These are phyloP conservation scores for Crossaster papposus DNA, from an alignment of 53 echinoderm and acorn worm genomes.

Conservation along the genomic window DNA sequence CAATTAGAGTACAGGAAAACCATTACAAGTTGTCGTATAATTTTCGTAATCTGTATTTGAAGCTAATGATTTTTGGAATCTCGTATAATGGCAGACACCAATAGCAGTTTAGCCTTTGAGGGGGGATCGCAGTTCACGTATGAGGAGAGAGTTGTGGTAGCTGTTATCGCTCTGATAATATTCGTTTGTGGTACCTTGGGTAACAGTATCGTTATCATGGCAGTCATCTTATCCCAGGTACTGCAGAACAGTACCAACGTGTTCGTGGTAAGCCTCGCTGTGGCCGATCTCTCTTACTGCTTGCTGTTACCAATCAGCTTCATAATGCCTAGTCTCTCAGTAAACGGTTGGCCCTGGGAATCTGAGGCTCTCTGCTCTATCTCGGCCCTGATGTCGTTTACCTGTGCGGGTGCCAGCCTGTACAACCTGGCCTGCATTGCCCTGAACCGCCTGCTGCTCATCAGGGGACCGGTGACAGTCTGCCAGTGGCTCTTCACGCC, in stretches of 20 bases:
- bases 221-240: slow-evolving; percentile 54
- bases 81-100: slow-evolving; percentile 5
- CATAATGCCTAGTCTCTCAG: slow-evolving; percentile 7
- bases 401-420: slow-evolving; percentile 45
- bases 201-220: slow-evolving; percentile 59
- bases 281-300: slow-evolving; percentile 61
- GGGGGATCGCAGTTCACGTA: slow-evolving; percentile 18
- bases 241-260: slow-evolving; percentile 65
- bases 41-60: neutral
- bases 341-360: slow-evolving; percentile 6
- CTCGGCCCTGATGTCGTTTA: slow-evolving; percentile 25
- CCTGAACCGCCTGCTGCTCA: slow-evolving; percentile 42
- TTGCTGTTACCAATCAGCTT: slow-evolving; percentile 38
- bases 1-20: too few species aligned
- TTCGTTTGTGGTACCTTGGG: slow-evolving; percentile 49
- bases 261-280: slow-evolving; percentile 69
- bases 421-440: slow-evolving; percentile 58
- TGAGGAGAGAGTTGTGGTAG: slow-evolving; percentile 42
- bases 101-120: neutral
- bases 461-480: slow-evolving; percentile 26
- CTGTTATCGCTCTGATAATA: slow-evolving; percentile 37
- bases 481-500: slow-evolving; percentile 42
- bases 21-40: neutral
- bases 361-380: neutral
- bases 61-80: neutral